Base-by-base conservation (phyloP, 2,113 vertebrate species). In the Bufo gargarizans region DNA sequence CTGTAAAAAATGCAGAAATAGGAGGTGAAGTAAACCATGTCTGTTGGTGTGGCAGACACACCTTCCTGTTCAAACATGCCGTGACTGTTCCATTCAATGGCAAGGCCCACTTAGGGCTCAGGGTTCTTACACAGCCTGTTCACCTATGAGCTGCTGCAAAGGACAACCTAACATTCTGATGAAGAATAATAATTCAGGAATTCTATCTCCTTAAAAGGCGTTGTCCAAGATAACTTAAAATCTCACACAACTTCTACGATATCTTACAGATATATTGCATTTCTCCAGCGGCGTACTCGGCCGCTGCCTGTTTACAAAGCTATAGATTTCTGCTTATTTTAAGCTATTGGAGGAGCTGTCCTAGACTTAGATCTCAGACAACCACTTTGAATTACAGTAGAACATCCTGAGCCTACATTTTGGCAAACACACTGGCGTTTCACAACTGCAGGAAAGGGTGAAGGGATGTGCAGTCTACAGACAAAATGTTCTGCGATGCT, bases 61-160 rank as follows among this genome's bases (percentile, higher is more conserved):
- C 86, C 86, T 88, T 77, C 55, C 33, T 74, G 53, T 49, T 53
- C 55, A 88, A 88, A 83, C 80, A 88, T 33, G 55, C 47, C 10
- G 80, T 65, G 86, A 77, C 86, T 83, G 69, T 71, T 61, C 83
- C 86, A 63, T 9, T 49, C 2, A 47, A 22, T 61, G 55, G 4
- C 67, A 76, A 82, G 16, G 77, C 19, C 4, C 43, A 53, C 14
- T 47, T 1, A 20, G 47, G n/a, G 0, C 59, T 65, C 14, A 86
- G 63, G 17, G 45, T 74, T 47, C 63, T 53, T 53, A 10, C 2
- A 50, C 20, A 2, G 22, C 61, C 22, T 45, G 19, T 12, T 69
- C 49, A 83, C 61, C 13, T 45, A 61, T n/a, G 17, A 76, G 9
- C 16, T 43, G 82, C 14, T 84, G 65, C 6, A 43, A 8, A 72